These are phyloP conservation scores for Meles meles DNA, from an alignment of 2,113 vertebrate genomes.

Conservation along the genomic window DNA sequence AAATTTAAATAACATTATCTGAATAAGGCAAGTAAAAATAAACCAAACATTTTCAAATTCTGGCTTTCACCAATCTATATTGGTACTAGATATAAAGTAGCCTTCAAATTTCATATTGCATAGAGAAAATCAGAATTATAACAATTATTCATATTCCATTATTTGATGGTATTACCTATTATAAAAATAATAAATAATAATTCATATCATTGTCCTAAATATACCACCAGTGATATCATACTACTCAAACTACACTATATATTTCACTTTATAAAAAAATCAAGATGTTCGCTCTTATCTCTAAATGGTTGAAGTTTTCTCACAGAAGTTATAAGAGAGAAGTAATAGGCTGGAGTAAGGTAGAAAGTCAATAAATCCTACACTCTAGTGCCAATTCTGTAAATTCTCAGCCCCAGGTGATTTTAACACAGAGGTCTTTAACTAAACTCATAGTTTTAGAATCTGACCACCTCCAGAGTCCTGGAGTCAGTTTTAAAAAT, in stretches of 20 bases:
- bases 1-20: constrained; percentile 40
- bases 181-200: background rate
- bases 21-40: constrained; percentile 27
- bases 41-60: background rate
- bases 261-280: background rate
- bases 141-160: background rate
- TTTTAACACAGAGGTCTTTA: background rate
- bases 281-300: background rate
- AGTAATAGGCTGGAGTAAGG: background rate
- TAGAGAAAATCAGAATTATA: background rate
- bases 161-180: background rate
- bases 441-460: background rate
- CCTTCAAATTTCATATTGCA: background rate
- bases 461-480: background rate
- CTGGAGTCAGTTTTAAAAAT: background rate
- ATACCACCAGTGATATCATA: background rate
- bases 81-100: background rate
- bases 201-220: background rate
- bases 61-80: background rate
- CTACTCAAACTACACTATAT: background rate
- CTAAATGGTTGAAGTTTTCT: background rate
- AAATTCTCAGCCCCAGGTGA: background rate
- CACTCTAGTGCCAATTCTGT: background rate
- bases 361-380: background rate
- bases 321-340: background rate